Conservation (phyloP, 2,113 vertebrate genomes). For the Nothocercus nigrocapillus region DNA sequence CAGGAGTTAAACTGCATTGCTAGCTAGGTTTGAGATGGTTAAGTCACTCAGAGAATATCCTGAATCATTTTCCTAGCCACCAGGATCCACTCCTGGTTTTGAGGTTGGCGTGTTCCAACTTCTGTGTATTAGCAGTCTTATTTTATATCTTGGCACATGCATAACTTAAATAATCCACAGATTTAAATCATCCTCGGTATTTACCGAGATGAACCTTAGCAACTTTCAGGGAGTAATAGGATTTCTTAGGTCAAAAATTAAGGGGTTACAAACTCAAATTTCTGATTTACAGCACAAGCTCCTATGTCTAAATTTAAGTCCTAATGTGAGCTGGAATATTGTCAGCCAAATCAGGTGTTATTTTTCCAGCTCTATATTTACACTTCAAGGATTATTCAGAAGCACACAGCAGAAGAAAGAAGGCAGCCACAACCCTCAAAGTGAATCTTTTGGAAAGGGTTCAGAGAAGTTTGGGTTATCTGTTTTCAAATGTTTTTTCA, state of each 20-base stretch:
- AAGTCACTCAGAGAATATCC: fast-evolving
- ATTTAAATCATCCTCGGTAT: background rate
- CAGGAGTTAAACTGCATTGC: background rate
- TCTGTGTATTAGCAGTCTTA: background rate
- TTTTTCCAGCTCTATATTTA: constrained; percentile 59
- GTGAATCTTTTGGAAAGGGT: background rate
- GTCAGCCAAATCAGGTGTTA: constrained; percentile 5
- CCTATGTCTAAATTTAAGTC: background rate
- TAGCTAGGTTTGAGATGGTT: background rate
- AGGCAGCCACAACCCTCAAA: background rate
- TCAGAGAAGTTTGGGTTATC: background rate
- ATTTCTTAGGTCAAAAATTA: constrained; percentile 27
- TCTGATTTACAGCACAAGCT: background rate
- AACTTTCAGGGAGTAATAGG: background rate
- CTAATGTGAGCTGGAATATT: background rate
- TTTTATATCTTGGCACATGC: background rate
- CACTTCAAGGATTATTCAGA: constrained; percentile 27
- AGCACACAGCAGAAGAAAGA: constrained; percentile 25
- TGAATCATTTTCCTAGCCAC: background rate
- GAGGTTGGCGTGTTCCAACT: fast-evolving
- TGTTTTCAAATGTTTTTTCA: background rate
- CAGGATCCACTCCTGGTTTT: constrained; percentile 14
- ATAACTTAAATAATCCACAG: constrained; percentile 6
- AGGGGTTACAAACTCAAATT: background rate
- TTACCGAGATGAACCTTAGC: background rate